Evolutionary conservation across 2,797 vertebrate species (phyloP).

Genomic region (Pseudotriccus pelzelni): DNA sequence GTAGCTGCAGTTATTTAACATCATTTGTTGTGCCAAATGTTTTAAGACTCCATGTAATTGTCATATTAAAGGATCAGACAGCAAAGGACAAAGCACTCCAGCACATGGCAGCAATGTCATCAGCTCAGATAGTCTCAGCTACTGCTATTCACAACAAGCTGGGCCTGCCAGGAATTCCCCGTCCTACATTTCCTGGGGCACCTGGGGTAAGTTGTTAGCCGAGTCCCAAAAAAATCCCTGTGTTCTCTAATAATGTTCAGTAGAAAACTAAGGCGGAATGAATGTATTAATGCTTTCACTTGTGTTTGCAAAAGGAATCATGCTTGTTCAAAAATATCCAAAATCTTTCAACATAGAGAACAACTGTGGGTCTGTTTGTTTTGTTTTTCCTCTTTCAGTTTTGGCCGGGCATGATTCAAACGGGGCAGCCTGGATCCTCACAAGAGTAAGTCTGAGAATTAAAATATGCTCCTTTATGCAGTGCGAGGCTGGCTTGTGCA

Average conservation of each 20-base stretch:
- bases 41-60: constrained; percentile 88
- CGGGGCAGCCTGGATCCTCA: constrained; percentile 96
- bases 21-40: constrained; percentile 61
- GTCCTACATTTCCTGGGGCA: constrained; percentile 93
- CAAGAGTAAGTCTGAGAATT: constrained; percentile 91
- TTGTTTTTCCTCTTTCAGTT: constrained; percentile 83
- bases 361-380: constrained; percentile 42
- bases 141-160: constrained; percentile 99
- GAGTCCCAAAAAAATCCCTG: constrained; percentile 4
- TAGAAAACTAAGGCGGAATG: neutral
- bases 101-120: constrained; percentile 99
- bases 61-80: constrained; percentile 97
- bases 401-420: constrained; percentile 98
- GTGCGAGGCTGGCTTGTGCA: neutral
- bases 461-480: neutral
- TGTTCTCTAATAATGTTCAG: neutral
- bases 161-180: constrained; percentile 96
- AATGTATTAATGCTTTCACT: constrained; percentile 34
- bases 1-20: constrained; percentile 71
- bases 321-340: constrained; percentile 1
- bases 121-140: constrained; percentile 98
- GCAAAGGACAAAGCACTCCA: constrained; percentile 99
- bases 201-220: constrained; percentile 88
- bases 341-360: constrained; percentile 4
- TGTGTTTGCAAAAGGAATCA: constrained; percentile 10